Evolutionary conservation across 2,113 vertebrate genomes (phyloP), one percentile per base, ranked within the genome.

Genomic region (Brachypodius melanocephalos): DNA sequence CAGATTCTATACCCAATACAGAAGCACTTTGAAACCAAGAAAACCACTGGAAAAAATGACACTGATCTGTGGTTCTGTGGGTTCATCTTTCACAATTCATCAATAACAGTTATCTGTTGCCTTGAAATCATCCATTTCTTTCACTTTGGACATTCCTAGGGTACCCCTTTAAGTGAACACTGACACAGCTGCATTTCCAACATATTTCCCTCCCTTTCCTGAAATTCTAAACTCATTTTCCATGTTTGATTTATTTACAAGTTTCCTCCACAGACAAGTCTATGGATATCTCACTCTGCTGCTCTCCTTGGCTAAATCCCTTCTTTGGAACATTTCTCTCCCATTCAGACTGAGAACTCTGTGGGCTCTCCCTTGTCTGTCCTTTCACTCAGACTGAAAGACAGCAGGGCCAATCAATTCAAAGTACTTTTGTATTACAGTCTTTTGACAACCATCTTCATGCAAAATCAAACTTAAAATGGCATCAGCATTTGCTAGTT

Each of bases 401-500:
- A 24, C 38, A 86, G 68, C 19, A 86, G 32, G 5, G 11, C 8
- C 14, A 21, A 87, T 81, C 29, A 59, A 67, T 66, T 84, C 48
- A 81, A 87, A 89, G 24, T 58, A 73, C 66, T 84, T 84, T 88
- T 81, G 34, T 71, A 25, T 67, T 81, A 51, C n/a, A 72, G 19
- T 36, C 22, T 34, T 82, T 77, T 46, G 46, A 69, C 43, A 74
- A 48, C 57, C 10, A 59, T 40, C n/a, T 85, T 91, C 61, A 72
- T 89, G 57, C 24, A 95, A 95, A 95, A 87, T 51, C 48, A 89
- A 91, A 15, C 52, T 89, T 81, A 82, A 89, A 89, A 93, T 77
- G 87, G 61, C 16, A 89, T 51, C 61, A 71, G 17, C 6, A 63
- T 87, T 68, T 74, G 5, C 32, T 67, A 21, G 14, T 63, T 71